These are phyloP conservation scores for Spilosoma lubricipeda DNA, from an alignment of 2,888 invertebrate genomes.

Conservation along the genomic window DNA sequence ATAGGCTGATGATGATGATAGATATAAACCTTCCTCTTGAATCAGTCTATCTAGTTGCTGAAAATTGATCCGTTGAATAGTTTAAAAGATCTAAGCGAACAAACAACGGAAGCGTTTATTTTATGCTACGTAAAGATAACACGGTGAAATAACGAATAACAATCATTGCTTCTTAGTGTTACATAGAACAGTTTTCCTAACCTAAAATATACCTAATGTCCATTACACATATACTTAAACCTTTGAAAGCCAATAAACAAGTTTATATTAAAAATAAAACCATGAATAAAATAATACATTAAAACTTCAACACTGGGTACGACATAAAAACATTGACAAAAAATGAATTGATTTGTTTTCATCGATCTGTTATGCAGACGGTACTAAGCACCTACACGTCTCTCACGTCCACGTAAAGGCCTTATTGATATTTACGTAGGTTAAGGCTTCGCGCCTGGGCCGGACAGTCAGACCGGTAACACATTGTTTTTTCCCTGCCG, in stretches of 20 bases:
- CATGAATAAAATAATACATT: background rate
- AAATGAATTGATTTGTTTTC: background rate
- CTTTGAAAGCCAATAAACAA: background rate
- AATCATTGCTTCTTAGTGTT: too few relatives aligned
- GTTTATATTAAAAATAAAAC: background rate
- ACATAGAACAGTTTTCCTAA: background rate
- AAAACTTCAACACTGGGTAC: background rate
- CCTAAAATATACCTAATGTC: background rate
- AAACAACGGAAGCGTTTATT: too few relatives aligned
- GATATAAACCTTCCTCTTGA: too few relatives aligned
- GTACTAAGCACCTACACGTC: constrained; percentile 12
- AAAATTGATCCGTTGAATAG: too few relatives aligned
- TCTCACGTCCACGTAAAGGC: constrained; percentile 21
- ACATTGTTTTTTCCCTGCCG: constrained; percentile 39
- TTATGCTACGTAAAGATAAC: too few relatives aligned
- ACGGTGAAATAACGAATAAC: background rate
- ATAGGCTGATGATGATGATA: too few relatives aligned
- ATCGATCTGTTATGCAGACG: background rate
- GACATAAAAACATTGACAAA: background rate
- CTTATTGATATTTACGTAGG: constrained; percentile 42
- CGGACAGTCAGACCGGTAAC: constrained; percentile 35
- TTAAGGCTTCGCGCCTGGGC: constrained; percentile 28
- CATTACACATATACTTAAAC: background rate
- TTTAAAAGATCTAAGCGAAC: too few relatives aligned
- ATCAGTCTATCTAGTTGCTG: too few relatives aligned